Percentiles rank a stretch among this genome's conserved stretches.
Conservation (phyloP, 2,797 vertebrate species). For the Argya squamiceps region DNA sequence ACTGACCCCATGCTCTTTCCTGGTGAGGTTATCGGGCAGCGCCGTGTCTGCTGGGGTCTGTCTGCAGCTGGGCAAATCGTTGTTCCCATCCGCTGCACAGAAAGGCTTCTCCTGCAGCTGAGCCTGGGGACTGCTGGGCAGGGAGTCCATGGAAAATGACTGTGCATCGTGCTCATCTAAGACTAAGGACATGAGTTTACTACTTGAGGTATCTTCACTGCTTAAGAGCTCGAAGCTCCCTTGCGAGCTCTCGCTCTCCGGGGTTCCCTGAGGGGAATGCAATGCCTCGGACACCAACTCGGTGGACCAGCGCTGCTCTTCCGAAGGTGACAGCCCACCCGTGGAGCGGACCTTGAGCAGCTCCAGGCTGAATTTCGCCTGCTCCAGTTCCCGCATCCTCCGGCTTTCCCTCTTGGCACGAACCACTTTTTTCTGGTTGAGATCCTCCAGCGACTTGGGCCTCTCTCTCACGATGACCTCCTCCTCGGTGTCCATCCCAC, state of each 20-base stretch:
- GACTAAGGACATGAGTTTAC: conserved; percentile 55
- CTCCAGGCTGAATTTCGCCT: conserved; percentile 96
- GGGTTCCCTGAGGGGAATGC: conserved; percentile 85
- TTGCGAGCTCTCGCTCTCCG: conserved; percentile 92
- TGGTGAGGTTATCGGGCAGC: conserved; percentile 14
- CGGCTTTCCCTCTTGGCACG: conserved; percentile 94
- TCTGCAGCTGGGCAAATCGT: not conserved
- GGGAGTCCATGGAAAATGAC: not conserved
- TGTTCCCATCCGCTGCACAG: conserved; percentile 31
- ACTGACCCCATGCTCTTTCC: not conserved
- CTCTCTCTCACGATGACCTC: conserved; percentile 82
- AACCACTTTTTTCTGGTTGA: conserved; percentile 86
- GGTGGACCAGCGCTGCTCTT: conserved; percentile 85
- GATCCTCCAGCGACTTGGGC: conserved; percentile 81
- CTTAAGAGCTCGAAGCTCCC: conserved; percentile 89
- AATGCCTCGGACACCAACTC: conserved; percentile 79
- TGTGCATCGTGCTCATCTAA: conserved; percentile 54
- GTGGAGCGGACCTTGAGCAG: conserved; percentile 92
- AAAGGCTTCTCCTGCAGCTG: conserved; percentile 19
- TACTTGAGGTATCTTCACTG: conserved; percentile 79
- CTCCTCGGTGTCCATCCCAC: conserved; percentile 50
- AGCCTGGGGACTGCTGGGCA: conserved; percentile 28
- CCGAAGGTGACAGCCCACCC: conserved; percentile 83
- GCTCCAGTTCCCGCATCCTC: conserved; percentile 94
- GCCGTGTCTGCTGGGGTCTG: conserved; percentile 20